These are phyloP conservation scores for Herpetotheres cachinnans DNA, from an alignment of 2,113 vertebrate species.

Conservation along the genomic window DNA sequence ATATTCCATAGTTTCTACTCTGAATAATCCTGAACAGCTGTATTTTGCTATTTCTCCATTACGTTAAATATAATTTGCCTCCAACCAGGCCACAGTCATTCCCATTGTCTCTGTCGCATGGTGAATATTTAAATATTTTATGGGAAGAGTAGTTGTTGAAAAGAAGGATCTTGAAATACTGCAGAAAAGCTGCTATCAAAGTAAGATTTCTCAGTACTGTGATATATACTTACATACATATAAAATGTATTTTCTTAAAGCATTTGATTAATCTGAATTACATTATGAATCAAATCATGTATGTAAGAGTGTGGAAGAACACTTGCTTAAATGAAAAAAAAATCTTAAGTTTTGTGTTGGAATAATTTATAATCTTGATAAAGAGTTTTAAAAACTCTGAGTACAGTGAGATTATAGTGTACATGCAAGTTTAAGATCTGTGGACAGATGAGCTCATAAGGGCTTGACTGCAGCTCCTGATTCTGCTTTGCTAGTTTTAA, in stretches of 20 bases:
- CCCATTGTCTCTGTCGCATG: background rate
- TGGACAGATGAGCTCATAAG: background rate
- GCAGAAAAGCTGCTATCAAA: background rate
- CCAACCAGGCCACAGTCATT: background rate
- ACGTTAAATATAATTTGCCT: background rate
- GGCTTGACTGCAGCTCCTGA: background rate
- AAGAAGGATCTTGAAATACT: background rate
- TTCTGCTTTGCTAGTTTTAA: background rate
- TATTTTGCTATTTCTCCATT: background rate
- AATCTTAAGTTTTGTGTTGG: background rate
- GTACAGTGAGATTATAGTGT: background rate
- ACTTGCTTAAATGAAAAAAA: background rate
- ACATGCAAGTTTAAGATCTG: background rate
- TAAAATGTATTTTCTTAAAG: background rate
- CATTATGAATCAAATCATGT: background rate
- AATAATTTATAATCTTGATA: background rate
- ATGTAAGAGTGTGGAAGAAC: background rate
- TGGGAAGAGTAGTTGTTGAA: background rate
- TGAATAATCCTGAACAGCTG: background rate
- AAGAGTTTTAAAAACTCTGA: background rate
- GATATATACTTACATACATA: background rate
- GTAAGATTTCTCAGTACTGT: background rate
- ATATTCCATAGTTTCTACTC: background rate
- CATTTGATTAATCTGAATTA: background rate
- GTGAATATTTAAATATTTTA: background rate